Conservation (phyloP, 2,797 vertebrate species). For the Diceros bicornis region DNA sequence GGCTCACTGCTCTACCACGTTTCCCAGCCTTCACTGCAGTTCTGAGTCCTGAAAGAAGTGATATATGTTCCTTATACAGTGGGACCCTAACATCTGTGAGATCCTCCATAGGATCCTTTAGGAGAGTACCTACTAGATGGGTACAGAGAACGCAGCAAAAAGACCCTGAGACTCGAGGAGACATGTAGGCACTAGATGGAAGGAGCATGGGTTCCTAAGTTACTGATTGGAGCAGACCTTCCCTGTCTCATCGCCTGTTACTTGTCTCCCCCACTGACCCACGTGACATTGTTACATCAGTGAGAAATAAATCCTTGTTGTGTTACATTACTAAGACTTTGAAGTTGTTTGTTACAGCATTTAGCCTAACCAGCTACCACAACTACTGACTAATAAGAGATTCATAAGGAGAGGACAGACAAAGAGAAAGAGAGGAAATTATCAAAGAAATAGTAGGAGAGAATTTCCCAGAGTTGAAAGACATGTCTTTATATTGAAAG, state of each 20-base stretch:
- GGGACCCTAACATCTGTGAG: not conserved
- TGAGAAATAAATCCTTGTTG: not conserved
- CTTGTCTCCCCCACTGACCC: not conserved
- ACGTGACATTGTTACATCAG: not conserved
- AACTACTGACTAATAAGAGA: not conserved
- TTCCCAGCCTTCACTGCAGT: not conserved
- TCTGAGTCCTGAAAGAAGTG: not conserved
- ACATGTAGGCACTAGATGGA: not conserved
- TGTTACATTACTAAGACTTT: not conserved
- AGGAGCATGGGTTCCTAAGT: not conserved
- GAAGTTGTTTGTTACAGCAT: not conserved
- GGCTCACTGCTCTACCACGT: not conserved
- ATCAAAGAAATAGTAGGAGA: not conserved
- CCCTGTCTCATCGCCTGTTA: too few relatives aligned
- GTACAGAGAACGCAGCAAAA: not conserved
- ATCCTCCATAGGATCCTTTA: not conserved
- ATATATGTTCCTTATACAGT: not conserved
- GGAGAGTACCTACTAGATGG: not conserved
- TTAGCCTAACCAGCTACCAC: not conserved
- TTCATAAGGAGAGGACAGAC: not conserved
- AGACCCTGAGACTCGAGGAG: not conserved
- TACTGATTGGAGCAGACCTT: not conserved
- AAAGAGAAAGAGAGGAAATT: not conserved
- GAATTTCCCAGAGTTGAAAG: constrained; percentile 3
- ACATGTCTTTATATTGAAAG: not conserved